These are phyloP conservation scores for Drosophila paranaensis DNA, from an alignment of 2,888 invertebrate species.

Conservation along the genomic window DNA sequence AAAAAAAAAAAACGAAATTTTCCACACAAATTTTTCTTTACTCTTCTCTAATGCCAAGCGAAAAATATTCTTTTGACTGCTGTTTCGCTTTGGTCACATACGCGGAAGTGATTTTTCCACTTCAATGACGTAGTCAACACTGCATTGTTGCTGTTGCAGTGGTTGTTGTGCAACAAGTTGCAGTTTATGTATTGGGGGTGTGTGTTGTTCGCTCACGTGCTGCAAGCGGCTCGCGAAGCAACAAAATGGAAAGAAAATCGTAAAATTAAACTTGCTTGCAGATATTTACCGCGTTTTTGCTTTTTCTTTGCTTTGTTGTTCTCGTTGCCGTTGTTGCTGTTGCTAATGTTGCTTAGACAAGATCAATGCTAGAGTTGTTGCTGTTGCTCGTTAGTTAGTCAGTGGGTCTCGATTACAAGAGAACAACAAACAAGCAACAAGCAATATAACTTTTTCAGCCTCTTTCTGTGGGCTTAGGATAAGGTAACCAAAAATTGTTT, in stretches of 20 bases:
- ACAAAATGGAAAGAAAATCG: constrained; percentile 8
- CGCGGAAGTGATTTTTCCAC: constrained; percentile 80
- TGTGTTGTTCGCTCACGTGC: constrained; percentile 67
- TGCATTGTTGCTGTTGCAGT: constrained; percentile 1
- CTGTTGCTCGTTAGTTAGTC: constrained; percentile 51
- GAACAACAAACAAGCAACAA: constrained; percentile 12
- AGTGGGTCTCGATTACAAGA: constrained; percentile 54
- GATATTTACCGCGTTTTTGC: constrained; percentile 41
- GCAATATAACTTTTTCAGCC: not conserved
- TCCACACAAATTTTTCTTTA: constrained; percentile 35
- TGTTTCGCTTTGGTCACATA: constrained; percentile 76
- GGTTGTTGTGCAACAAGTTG: constrained; percentile 63
- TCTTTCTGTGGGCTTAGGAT: not conserved
- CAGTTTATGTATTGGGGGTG: constrained; percentile 57
- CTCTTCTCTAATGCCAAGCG: constrained; percentile 10
- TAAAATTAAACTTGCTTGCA: constrained; percentile 27
- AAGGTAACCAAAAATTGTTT: not conserved
- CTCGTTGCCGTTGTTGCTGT: constrained; percentile 3
- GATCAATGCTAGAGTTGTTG: not conserved
- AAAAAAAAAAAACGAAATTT: constrained; percentile 33
- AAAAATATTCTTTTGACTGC: constrained; percentile 62
- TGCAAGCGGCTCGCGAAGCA: constrained; percentile 37
- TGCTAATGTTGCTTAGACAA: constrained; percentile 5
- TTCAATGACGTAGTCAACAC: constrained; percentile 65
- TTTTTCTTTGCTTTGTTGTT: constrained; percentile 10